These are phyloP conservation scores for Zoanthus sociatus DNA, from an alignment of 92 coral and sea anemone species.

Conservation along the genomic window DNA sequence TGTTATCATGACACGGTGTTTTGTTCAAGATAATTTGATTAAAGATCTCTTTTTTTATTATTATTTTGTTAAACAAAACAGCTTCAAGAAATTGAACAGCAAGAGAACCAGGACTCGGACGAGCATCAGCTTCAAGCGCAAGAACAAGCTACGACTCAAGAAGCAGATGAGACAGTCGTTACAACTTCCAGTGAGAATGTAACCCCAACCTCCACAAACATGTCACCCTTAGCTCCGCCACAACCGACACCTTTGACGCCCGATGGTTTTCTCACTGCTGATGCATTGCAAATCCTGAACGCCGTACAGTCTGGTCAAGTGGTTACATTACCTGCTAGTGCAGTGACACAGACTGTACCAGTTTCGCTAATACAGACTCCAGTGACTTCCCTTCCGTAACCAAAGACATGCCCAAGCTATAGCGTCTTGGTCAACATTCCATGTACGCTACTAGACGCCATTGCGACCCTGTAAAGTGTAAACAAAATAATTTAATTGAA, in stretches of 20 bases:
- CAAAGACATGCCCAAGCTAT: background rate
- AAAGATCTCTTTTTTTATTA: background rate
- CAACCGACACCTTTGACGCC: conserved; percentile 37
- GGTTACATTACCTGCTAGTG: conserved; percentile 32
- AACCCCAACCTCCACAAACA: conserved; percentile 26
- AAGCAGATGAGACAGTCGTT: conserved; percentile 29
- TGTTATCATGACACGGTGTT: background rate
- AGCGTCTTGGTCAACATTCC: background rate
- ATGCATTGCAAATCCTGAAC: conserved; percentile 37
- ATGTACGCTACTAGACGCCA: too few relatives aligned
- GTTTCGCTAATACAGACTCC: conserved; percentile 35
- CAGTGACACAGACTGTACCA: conserved; percentile 34
- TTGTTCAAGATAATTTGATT: too few relatives aligned
- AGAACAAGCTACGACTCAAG: conserved; percentile 20
- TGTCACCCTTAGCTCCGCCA: background rate
- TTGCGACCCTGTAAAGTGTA: too few relatives aligned
- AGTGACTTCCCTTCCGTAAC: conserved; percentile 33
- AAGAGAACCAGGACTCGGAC: conserved; percentile 31
- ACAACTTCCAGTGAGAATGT: conserved; percentile 21
- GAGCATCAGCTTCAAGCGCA: conserved; percentile 28
- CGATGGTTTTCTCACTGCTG: conserved; percentile 44
- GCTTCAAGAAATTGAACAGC: conserved; percentile 41
- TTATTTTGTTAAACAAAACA: background rate
- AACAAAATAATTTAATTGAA: too few relatives aligned
- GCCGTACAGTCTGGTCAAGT: conserved; percentile 48